A percentile compares a stretch with the other conserved stretches of the same genome.
These are phyloP conservation scores for Asarcornis scutulata DNA, from an alignment of 2,113 vertebrate genomes.

Conservation along the genomic window DNA sequence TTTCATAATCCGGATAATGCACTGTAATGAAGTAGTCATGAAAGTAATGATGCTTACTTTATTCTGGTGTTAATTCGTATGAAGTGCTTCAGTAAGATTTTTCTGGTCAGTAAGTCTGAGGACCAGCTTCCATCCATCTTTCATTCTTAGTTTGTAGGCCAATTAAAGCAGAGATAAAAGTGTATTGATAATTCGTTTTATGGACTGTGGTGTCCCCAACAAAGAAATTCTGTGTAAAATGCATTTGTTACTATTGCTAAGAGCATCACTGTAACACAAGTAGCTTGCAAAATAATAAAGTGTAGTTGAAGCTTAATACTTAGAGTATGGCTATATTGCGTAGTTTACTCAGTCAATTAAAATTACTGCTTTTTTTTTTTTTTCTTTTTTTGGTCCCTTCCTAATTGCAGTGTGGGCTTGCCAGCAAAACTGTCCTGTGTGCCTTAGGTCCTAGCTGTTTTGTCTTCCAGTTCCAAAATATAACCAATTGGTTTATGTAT, in stretches of 20 bases:
- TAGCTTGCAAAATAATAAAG: constrained; percentile 19
- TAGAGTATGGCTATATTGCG: neutral
- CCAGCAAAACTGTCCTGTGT: neutral
- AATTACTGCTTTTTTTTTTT: neutral
- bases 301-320: neutral
- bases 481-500: neutral
- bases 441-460: neutral
- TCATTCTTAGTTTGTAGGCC: neutral
- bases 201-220: neutral
- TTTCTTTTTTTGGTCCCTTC: neutral
- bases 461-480: neutral
- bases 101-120: neutral
- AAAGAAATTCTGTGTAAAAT: neutral
- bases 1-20: neutral
- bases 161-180: neutral
- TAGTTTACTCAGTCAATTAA: neutral
- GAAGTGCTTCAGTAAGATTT: neutral
- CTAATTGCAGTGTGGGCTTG: neutral
- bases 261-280: neutral
- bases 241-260: neutral
- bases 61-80: neutral
- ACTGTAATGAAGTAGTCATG: neutral
- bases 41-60: neutral
- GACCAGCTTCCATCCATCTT: neutral
- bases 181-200: neutral